Evolutionary conservation across 2,797 vertebrate species (phyloP).

Genomic region (Trachops cirrhosus): DNA sequence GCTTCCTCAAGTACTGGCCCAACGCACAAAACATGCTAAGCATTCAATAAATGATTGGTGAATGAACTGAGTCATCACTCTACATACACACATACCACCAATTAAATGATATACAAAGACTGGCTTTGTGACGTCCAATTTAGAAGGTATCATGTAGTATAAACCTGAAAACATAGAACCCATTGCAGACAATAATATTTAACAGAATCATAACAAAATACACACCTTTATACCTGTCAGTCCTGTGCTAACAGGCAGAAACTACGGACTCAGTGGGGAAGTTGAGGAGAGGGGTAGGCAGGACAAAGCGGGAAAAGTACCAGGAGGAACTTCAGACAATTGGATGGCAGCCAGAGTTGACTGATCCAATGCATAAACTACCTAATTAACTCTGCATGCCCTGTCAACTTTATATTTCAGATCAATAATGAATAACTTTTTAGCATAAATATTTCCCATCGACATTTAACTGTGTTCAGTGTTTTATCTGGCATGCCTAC

Average conservation of each 20-base stretch:
- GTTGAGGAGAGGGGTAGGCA: not conserved
- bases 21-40: not conserved
- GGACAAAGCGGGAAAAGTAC: not conserved
- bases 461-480: not conserved
- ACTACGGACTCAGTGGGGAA: not conserved
- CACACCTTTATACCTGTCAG: not conserved
- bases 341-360: not conserved
- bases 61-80: not conserved
- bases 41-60: not conserved
- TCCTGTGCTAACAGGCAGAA: not conserved
- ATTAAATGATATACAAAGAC: not conserved
- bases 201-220: not conserved
- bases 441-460: not conserved
- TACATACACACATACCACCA: not conserved
- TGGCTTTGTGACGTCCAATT: not conserved
- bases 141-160: not conserved
- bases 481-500: not conserved
- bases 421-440: not conserved
- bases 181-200: not conserved
- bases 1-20: not conserved
- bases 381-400: not conserved
- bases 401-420: slow-evolving; percentile 20
- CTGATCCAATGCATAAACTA: not conserved
- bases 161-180: not conserved
- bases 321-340: not conserved